Evolutionary conservation across 1,140 invertebrate species (phyloP).

Genomic region (Teleopsis dalmanni): DNA sequence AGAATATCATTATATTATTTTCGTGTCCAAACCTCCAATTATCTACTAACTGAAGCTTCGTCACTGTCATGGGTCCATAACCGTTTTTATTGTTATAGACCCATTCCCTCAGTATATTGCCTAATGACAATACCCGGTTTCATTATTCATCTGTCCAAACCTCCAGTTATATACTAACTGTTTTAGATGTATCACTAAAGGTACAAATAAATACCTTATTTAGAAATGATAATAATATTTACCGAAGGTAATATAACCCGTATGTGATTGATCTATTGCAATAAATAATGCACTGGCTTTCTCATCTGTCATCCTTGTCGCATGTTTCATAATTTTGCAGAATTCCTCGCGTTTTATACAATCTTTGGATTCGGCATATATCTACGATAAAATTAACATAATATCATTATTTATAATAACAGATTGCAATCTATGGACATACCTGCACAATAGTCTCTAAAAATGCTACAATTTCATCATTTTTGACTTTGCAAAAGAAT

Average conservation of each 20-base stretch:
- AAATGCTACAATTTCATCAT: slow-evolving; percentile 30
- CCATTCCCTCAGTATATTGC: too few species aligned
- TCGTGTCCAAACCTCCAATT: too few species aligned
- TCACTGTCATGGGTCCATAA: too few species aligned
- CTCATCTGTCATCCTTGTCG: slow-evolving; percentile 26
- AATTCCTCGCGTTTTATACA: slow-evolving; percentile 29
- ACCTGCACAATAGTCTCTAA: slow-evolving; percentile 29
- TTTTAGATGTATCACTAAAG: too few species aligned
- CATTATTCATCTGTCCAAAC: too few species aligned
- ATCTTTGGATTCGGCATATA: slow-evolving; percentile 29
- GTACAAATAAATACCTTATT: too few species aligned
- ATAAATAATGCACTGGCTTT: slow-evolving; percentile 28
- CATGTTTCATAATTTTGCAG: slow-evolving; percentile 25
- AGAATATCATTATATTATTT: too few species aligned
- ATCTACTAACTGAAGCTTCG: too few species aligned
- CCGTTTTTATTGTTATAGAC: too few species aligned
- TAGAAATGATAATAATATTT: too few species aligned
- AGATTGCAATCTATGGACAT: slow-evolving; percentile 8
- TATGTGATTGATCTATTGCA: slow-evolving; percentile 24
- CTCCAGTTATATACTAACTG: too few species aligned
- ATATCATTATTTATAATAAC: neutral
- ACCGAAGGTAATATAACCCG: slow-evolving; percentile 34
- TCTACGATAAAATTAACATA: slow-evolving; percentile 12
- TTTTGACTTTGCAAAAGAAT: slow-evolving; percentile 33
- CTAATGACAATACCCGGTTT: too few species aligned